Percentiles rank a stretch among this genome's conserved stretches.
Conservation (phyloP, 1,140 invertebrate species). For the Bombus impatiens region DNA sequence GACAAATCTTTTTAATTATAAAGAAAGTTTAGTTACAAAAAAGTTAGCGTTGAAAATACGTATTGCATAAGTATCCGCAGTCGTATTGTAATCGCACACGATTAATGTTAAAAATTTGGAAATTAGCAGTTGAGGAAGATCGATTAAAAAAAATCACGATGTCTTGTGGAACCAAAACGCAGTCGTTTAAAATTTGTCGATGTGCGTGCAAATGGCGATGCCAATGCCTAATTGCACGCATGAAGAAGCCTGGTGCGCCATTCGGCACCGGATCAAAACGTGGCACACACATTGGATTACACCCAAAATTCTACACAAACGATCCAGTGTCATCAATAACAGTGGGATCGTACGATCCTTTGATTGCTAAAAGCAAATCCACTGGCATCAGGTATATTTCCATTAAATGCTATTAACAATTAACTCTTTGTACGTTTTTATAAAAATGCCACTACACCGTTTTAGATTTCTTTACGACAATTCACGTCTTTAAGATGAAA, state of each 20-base stretch:
- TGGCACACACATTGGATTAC: conserved; percentile 42
- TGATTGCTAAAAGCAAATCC: background rate
- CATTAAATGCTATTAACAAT: background rate
- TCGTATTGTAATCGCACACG: too few relatives aligned
- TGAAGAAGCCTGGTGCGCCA: conserved; percentile 36
- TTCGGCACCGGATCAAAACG: conserved; percentile 32
- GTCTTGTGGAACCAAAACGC: background rate
- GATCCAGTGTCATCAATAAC: background rate
- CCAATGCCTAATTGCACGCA: conserved; percentile 45
- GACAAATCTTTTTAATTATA: background rate
- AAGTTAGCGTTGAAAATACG: too few relatives aligned
- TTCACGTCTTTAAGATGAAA: too few relatives aligned
- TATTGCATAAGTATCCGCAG: too few relatives aligned
- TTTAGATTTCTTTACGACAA: too few relatives aligned
- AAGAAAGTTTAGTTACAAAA: too few relatives aligned
- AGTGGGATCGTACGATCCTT: conserved; percentile 51
- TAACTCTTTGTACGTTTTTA: background rate
- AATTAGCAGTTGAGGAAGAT: background rate
- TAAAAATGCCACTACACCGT: too few relatives aligned
- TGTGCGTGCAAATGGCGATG: conserved; percentile 56
- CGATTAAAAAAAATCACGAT: background rate
- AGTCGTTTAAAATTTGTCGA: conserved; percentile 35
- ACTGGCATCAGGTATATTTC: conserved; percentile 17
- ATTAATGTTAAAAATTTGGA: too few relatives aligned
- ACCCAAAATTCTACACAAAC: conserved; percentile 45